Percentiles rank a stretch among this genome's conserved stretches.
Evolutionary conservation across 2,888 invertebrate species (phyloP).

Genomic region (Lasius fuliginosus): DNA sequence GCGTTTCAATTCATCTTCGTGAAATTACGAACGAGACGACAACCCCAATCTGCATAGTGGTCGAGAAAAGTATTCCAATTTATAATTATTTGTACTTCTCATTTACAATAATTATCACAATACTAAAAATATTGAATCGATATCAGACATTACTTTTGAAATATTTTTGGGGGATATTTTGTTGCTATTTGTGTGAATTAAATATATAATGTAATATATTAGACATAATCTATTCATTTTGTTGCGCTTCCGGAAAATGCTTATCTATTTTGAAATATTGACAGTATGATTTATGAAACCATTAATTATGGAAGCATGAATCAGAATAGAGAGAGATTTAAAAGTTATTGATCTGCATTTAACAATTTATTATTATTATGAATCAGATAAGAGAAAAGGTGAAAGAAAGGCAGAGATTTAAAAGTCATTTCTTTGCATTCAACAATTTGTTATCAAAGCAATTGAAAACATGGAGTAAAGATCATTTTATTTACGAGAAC

Average conservation of each 20-base stretch:
- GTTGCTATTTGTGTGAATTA: neutral
- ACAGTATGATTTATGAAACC: neutral
- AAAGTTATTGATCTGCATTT: neutral
- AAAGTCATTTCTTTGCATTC: slow-evolving; percentile 1
- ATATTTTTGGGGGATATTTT: neutral
- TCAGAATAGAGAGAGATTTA: neutral
- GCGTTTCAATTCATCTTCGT: neutral
- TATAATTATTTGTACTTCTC: neutral
- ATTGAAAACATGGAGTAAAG: neutral
- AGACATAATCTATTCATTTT: neutral
- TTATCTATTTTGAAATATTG: neutral
- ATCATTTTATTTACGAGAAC: slow-evolving; percentile 18
- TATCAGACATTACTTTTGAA: neutral
- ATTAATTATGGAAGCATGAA: neutral
- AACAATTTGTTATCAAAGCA: neutral
- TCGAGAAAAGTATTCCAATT: neutral
- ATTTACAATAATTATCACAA: neutral
- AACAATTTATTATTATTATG: slow-evolving; percentile 6
- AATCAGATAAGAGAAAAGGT: neutral
- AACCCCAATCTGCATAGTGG: neutral
- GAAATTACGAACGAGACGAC: neutral
- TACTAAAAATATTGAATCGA: neutral
- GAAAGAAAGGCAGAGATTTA: neutral
- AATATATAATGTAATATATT: neutral
- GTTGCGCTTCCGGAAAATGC: neutral